Percentiles rank a stretch among this genome's conserved stretches.
These are phyloP conservation scores for Drosophila nikananu DNA, from an alignment of 1,140 invertebrate genomes.

Conservation along the genomic window DNA sequence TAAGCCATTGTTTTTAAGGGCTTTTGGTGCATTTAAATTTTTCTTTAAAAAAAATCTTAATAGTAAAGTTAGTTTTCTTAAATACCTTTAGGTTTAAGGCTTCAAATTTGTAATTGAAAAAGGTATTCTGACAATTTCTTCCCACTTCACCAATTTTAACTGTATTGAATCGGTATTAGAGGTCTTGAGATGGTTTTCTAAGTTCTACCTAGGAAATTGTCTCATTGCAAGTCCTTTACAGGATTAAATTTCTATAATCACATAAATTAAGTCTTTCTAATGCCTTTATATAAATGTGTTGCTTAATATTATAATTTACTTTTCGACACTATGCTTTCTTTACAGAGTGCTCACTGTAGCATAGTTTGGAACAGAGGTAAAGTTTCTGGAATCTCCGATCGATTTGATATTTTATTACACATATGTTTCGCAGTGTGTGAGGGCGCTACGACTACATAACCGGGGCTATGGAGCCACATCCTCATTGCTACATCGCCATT, in stretches of 20 bases:
- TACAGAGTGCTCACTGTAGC: neutral
- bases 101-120: no score
- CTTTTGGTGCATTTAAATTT: neutral
- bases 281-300: neutral
- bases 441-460: slow-evolving; percentile 66
- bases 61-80: no score
- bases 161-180: neutral
- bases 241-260: neutral
- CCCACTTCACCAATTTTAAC: neutral
- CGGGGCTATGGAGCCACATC: slow-evolving; percentile 60
- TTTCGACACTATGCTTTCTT: no score
- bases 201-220: neutral
- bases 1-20: neutral
- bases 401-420: slow-evolving; percentile 5
- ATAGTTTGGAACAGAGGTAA: slow-evolving; percentile 5
- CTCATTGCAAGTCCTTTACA: no score
- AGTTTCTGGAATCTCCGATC: slow-evolving; percentile 4
- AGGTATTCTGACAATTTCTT: no score
- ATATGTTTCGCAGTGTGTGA: slow-evolving; percentile 17
- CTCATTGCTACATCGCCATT: slow-evolving; percentile 43
- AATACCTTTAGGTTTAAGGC: no score
- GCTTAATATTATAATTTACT: neutral
- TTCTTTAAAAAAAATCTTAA: neutral
- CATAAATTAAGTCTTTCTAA: no score
- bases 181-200: neutral